Conservation (phyloP, 2,888 invertebrate genomes). For the Plemyria rubiginata region DNA sequence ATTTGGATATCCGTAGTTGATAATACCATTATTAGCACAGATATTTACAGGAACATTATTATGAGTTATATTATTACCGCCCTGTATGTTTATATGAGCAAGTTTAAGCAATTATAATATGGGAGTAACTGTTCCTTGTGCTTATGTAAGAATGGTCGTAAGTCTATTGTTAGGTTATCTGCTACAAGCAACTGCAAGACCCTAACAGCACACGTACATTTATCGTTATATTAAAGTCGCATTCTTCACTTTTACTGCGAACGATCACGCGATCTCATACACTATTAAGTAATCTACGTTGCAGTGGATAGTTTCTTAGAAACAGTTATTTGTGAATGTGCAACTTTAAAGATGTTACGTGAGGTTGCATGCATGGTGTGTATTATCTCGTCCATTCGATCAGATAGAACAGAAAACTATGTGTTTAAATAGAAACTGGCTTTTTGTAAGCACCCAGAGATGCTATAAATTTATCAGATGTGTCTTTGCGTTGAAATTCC, state of each 20-base stretch:
- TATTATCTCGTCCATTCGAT: conserved; percentile 44
- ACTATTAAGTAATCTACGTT: conserved; percentile 38
- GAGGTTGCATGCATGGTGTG: conserved; percentile 47
- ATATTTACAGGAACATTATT: no score
- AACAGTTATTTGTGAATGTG: conserved; percentile 45
- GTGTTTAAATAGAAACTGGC: conserved; percentile 25
- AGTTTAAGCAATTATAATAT: background rate
- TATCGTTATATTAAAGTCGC: conserved; percentile 48
- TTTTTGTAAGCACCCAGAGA: conserved; percentile 19
- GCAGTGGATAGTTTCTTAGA: conserved; percentile 46
- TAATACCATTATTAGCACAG: background rate
- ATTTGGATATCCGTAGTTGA: background rate
- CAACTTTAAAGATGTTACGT: conserved; percentile 46
- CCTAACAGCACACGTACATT: conserved; percentile 48
- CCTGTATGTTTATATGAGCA: background rate
- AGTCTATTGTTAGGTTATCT: background rate
- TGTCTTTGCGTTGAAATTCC: conserved; percentile 19
- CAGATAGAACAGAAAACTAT: conserved; percentile 19
- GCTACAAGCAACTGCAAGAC: conserved; percentile 36
- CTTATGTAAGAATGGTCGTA: background rate
- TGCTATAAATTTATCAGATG: conserved; percentile 23
- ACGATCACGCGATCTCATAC: conserved; percentile 61
- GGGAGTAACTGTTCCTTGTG: no score
- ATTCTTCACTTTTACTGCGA: conserved; percentile 65
- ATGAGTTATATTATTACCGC: background rate